These are phyloP conservation scores for Artibeus lituratus DNA, from an alignment of 2,797 vertebrate species.

Conservation along the genomic window DNA sequence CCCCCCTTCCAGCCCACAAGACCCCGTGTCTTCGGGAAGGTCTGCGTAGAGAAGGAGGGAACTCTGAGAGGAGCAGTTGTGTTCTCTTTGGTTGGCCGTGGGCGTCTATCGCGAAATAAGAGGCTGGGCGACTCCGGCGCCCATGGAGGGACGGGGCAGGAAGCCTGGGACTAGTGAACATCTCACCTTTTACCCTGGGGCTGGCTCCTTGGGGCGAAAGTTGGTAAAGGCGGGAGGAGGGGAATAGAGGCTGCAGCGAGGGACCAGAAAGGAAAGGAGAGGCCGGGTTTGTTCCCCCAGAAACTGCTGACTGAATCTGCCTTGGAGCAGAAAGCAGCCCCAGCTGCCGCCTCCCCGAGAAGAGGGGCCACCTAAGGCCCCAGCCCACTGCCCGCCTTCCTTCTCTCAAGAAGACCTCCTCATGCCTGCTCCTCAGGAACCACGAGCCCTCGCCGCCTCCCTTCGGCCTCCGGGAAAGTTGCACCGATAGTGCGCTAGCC, in stretches of 20 bases:
- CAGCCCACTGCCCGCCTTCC: not conserved
- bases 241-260: not conserved
- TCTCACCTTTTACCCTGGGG: slow-evolving; percentile 42
- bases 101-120: not conserved
- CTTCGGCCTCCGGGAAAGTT: not conserved
- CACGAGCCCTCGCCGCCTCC: not conserved
- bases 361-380: not conserved
- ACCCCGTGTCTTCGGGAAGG: not conserved
- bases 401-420: not conserved
- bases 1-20: not conserved
- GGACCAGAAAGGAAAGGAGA: not conserved
- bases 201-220: not conserved
- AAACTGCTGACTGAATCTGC: not conserved
- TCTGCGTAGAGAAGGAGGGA: not conserved
- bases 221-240: not conserved
- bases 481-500: not conserved
- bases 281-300: not conserved
- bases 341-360: not conserved
- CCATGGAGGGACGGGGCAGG: fast-evolving
- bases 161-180: not conserved
- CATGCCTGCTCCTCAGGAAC: not conserved
- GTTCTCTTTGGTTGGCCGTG: not conserved
- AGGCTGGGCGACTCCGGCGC: fast-evolving
- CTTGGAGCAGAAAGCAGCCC: not conserved
- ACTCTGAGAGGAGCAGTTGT: not conserved